Evolutionary conservation across 2,888 invertebrate genomes (phyloP).

Genomic region (Cecidostiba fungosa): DNA sequence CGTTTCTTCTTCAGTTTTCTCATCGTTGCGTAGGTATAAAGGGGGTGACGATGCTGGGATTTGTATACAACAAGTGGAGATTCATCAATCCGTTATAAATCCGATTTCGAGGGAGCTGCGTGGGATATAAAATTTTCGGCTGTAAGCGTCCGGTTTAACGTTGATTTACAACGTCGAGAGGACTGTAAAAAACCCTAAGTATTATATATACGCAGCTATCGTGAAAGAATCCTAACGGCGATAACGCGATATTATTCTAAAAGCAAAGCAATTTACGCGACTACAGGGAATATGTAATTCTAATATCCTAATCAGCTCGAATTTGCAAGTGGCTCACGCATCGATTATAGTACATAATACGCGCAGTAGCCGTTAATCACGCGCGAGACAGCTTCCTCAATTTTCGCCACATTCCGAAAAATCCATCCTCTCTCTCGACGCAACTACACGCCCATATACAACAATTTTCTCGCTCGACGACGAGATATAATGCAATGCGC

Average conservation of each 20-base stretch:
- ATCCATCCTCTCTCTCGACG: background rate
- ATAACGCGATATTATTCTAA: too few relatives aligned
- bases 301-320: background rate
- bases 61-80: background rate
- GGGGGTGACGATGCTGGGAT: too few relatives aligned
- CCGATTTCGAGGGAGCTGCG: background rate
- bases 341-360: background rate
- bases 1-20: background rate
- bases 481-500: background rate
- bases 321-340: too few relatives aligned
- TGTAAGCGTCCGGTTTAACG: background rate
- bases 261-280: too few relatives aligned
- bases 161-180: background rate
- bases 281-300: too few relatives aligned
- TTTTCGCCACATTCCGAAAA: slow-evolving; percentile 4
- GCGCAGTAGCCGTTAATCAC: background rate
- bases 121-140: background rate
- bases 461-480: slow-evolving; percentile 13
- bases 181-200: too few relatives aligned
- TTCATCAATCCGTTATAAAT: slow-evolving; percentile 18
- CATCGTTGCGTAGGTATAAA: background rate
- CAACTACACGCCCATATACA: background rate
- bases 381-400: slow-evolving; percentile 4
- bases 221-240: too few relatives aligned
- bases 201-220: too few relatives aligned